A percentile compares a stretch with the other conserved stretches of the same genome.
Evolutionary conservation across 2,113 vertebrate species (phyloP).

Genomic region (Neopipo cinnamomea): DNA sequence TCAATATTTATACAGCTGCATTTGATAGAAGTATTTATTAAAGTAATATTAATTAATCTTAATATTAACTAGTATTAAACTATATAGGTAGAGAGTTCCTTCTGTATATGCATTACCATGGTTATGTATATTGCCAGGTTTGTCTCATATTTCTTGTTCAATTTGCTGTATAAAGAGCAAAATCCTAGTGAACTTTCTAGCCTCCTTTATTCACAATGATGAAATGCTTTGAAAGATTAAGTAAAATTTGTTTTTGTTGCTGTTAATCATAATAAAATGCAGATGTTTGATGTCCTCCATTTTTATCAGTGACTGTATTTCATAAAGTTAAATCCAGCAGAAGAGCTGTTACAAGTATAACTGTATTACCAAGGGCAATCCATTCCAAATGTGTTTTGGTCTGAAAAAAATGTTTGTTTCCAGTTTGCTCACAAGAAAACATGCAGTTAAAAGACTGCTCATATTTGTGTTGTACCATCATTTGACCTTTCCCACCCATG

Average conservation of each 20-base stretch:
- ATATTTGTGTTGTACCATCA: constrained; percentile 11
- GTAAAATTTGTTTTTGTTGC: neutral
- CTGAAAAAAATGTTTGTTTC: neutral
- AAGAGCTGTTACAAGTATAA: neutral
- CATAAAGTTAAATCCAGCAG: neutral
- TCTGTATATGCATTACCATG: neutral
- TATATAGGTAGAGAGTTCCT: neutral
- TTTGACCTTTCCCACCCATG: neutral
- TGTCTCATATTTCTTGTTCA: neutral
- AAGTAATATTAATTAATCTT: neutral
- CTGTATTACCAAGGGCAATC: neutral
- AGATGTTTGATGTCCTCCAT: neutral
- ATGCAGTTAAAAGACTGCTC: neutral
- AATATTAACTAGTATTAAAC: neutral
- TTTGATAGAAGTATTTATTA: neutral
- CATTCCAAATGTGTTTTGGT: neutral
- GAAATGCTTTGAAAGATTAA: neutral
- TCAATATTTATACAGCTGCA: neutral
- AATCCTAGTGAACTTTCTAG: neutral
- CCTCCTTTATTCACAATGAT: neutral
- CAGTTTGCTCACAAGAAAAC: neutral
- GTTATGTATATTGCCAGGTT: neutral
- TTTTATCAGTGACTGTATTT: constrained; percentile 15
- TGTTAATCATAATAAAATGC: neutral
- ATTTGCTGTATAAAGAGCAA: neutral